phyloP scores from a whole-genome alignment of 2,113 vertebrate genomes.

The Cyanocitta stelleri region DNA sequence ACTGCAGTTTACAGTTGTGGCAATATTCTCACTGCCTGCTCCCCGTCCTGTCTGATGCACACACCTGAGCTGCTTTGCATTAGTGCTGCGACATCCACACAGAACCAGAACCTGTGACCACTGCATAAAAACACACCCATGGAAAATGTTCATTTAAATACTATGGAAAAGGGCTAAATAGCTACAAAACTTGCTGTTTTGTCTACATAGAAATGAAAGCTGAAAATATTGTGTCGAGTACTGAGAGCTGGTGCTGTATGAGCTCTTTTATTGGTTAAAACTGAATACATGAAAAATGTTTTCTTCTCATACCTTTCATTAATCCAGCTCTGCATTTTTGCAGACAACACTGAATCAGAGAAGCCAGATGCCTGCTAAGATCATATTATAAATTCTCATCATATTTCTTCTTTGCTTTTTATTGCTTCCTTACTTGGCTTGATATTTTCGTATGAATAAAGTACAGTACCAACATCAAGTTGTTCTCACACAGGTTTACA shows the following conservation, averaged over 20 bases:
- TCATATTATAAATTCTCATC: constrained; percentile 45
- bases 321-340: constrained; percentile 11
- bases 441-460: constrained; percentile 62
- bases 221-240: not conserved
- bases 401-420: constrained; percentile 51
- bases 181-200: not conserved
- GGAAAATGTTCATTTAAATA: not conserved
- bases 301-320: constrained; percentile 2
- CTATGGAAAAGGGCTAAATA: not conserved
- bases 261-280: constrained; percentile 10
- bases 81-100: not conserved
- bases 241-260: not conserved
- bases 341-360: constrained; percentile 28
- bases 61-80: rapidly evolving
- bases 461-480: not conserved
- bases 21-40: no score
- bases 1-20: not conserved
- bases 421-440: constrained; percentile 40
- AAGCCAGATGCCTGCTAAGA: constrained; percentile 22
- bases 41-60: rapidly evolving
- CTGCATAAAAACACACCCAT: not conserved
- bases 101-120: not conserved
- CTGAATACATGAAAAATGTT: not conserved
- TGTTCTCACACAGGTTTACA: constrained; percentile 22
- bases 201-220: not conserved